Base-by-base conservation (phyloP, 2,113 vertebrate genomes). In the Burhinus bistriatus region DNA sequence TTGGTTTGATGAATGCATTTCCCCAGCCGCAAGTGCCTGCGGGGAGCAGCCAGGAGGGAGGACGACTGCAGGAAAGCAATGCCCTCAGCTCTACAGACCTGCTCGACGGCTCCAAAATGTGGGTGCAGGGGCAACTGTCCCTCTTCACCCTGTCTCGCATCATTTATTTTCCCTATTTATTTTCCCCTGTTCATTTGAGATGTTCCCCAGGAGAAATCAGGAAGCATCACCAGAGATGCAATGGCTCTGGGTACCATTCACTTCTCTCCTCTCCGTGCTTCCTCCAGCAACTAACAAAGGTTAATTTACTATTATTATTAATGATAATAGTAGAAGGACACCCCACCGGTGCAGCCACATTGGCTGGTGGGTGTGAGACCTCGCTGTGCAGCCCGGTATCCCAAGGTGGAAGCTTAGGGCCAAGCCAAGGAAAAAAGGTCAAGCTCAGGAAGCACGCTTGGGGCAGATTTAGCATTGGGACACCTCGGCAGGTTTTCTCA, bases 1-100 rank as follows among this genome's bases (percentile, higher is more conserved):
- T 2, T 4, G 18, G 3, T 36, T 64, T 65, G 71, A 57, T 2
- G 5, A 77, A 62, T 16, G 58, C 1, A 0, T 44, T 59, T 82
- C 36, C n/a, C 72, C 3, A 2, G 57, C 57, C 3, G 4, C 6
- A 5, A 17, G 1, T 1, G 9, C 23, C 69, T 10, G 23, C 1
- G 0, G n/a, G 69, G 34, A 81, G 59, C 71, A 71, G 45, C 64
- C 59, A 55, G n/a, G 52, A 84, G 47, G 55, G 10, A 45, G 55
- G n/a, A 8, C 6, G n/a, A 61, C 68, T 71, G 57, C 83, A 58
- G 83, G 65, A 34, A 64, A 49, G 61, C 1, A 5, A 78, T 69
- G 49, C 10, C 62, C 44, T 65, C 66, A 36, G 26, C 62, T 64
- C n/a, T 25, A 12, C 5, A 21, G 62, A 54, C 16, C 66, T 55